These are phyloP conservation scores for Lagopus leucura DNA, from an alignment of 2,113 vertebrate species.

Conservation along the genomic window DNA sequence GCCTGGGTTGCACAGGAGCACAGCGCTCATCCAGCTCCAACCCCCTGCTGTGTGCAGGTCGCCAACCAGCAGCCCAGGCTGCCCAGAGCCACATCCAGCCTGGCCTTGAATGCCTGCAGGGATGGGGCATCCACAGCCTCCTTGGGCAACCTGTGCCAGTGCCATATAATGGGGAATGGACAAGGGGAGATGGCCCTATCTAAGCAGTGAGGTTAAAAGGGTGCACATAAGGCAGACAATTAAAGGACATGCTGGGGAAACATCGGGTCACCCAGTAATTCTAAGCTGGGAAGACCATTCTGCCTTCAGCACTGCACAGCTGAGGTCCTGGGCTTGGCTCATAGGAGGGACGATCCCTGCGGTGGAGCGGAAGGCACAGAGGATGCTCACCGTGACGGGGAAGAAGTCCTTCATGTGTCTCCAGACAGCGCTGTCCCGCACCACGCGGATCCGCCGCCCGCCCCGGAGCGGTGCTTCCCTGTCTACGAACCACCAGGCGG, in stretches of 20 bases:
- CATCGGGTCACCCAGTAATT: not conserved
- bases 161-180: not conserved
- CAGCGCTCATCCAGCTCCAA: too few species aligned
- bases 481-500: conserved; percentile 87
- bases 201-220: not conserved
- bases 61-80: too few species aligned
- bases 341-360: too few species aligned
- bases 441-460: conserved; percentile 53
- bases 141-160: too few species aligned
- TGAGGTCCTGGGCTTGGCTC: not conserved
- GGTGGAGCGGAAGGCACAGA: rapidly evolving
- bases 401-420: conserved; percentile 91
- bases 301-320: not conserved
- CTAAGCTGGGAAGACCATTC: not conserved
- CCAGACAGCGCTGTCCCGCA: conserved; percentile 79
- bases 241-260: not conserved
- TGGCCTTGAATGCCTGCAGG: too few species aligned
- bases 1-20: too few species aligned
- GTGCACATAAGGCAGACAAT: rapidly evolving
- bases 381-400: conserved; percentile 85
- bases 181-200: not conserved
- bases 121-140: too few species aligned
- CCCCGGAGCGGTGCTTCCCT: conserved; percentile 82
- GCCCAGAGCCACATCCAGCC: too few species aligned
- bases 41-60: too few species aligned